Conservation (phyloP, 2,797 vertebrate genomes). For the Kryptopterus vitreolus region DNA sequence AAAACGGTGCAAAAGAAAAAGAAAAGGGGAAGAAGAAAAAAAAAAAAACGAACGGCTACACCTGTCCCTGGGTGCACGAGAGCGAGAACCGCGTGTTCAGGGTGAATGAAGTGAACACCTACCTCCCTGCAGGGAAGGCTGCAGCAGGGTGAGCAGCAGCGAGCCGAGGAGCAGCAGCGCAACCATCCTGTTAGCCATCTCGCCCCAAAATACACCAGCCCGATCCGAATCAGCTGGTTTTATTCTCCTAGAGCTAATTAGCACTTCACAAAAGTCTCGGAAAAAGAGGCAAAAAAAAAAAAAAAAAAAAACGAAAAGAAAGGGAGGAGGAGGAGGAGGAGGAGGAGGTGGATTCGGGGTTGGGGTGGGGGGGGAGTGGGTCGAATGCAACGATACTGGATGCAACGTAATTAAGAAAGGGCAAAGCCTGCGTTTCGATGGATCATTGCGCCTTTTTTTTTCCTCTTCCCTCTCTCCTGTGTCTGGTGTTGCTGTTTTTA, state of each 20-base stretch:
- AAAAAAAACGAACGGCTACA: constrained; percentile 46
- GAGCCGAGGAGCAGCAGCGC: constrained; percentile 80
- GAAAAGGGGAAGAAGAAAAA: no score
- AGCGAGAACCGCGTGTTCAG: constrained; percentile 39
- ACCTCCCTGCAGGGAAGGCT: constrained; percentile 90
- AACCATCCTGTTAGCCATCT: constrained; percentile 89
- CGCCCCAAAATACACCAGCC: constrained; percentile 86
- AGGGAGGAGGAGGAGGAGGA: constrained; percentile 44
- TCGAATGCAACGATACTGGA: constrained; percentile 62
- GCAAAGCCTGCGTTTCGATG: constrained; percentile 74
- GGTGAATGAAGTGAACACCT: constrained; percentile 64
- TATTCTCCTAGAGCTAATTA: constrained; percentile 91
- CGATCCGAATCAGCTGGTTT: constrained; percentile 84
- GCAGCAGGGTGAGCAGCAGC: constrained; percentile 79
- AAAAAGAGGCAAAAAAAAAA: constrained; percentile 55
- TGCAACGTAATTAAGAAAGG: constrained; percentile 83
- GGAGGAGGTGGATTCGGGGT: no score
- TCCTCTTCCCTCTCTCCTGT: constrained; percentile 56
- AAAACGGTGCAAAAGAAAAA: constrained; percentile 1
- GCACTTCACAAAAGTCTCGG: constrained; percentile 73
- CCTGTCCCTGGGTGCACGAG: constrained; percentile 55
- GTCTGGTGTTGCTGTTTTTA: constrained; percentile 83
- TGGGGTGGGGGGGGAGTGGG: no score
- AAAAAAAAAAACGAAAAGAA: no score
- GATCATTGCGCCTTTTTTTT: constrained; percentile 75